Percentiles rank a stretch among this genome's conserved stretches.
Conservation (phyloP, 2,113 vertebrate genomes). For the Scomber japonicus region DNA sequence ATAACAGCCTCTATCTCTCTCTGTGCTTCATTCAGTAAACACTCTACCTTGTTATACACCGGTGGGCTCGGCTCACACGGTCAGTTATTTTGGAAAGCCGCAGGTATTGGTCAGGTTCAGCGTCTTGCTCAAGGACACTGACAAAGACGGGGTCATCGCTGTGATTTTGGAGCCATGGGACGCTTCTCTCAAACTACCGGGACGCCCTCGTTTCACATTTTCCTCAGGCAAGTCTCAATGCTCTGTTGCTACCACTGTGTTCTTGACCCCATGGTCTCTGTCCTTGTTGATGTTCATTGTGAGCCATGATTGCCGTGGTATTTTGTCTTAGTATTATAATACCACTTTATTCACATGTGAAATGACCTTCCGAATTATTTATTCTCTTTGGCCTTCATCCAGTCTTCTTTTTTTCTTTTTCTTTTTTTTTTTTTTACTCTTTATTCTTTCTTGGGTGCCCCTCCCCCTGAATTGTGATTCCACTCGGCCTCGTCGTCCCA, state of each 20-base stretch:
- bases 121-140: constrained; percentile 34
- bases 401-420: neutral
- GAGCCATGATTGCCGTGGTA: constrained; percentile 9
- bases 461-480: constrained; percentile 25
- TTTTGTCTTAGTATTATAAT: constrained; percentile 28
- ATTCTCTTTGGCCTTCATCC: constrained; percentile 16
- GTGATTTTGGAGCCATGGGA: constrained; percentile 19
- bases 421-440: constrained; percentile 7
- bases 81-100: constrained; percentile 14
- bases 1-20: neutral
- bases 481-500: constrained; percentile 37
- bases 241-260: constrained; percentile 3
- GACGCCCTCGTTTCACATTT: constrained; percentile 17
- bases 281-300: constrained; percentile 23
- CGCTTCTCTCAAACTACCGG: constrained; percentile 18
- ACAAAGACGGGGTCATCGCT: constrained; percentile 20
- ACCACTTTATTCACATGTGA: constrained; percentile 20
- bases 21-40: neutral
- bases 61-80: neutral
- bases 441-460: constrained; percentile 23
- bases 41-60: neutral
- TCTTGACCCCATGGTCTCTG: constrained; percentile 24
- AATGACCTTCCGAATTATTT: constrained; percentile 26
- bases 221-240: neutral
- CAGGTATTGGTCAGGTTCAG: constrained; percentile 15